Conservation (phyloP, 2,888 invertebrate genomes). For the Pheosia gnoma region DNA sequence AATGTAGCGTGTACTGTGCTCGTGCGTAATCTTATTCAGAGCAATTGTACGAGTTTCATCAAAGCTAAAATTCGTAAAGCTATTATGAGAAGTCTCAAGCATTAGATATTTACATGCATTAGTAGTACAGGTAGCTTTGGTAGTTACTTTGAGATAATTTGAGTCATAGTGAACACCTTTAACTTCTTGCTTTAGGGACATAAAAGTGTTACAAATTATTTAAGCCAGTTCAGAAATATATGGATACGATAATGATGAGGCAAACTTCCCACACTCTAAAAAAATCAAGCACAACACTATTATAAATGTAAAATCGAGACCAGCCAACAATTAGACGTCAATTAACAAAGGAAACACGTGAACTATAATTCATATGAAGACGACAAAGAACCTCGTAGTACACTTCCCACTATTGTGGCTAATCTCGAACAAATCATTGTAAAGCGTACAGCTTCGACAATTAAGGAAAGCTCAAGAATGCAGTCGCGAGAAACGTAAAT, state of each 20-base stretch:
- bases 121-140: background rate
- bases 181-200: background rate
- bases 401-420: background rate
- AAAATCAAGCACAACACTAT: background rate
- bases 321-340: background rate
- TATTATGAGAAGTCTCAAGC: background rate
- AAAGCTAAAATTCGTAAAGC: background rate
- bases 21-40: background rate
- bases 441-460: background rate
- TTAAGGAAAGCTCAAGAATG: conserved; percentile 6
- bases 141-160: background rate
- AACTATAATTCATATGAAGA: background rate
- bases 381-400: background rate
- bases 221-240: no score
- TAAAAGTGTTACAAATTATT: no score
- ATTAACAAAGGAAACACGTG: background rate
- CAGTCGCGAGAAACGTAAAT: conserved; percentile 1
- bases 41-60: background rate
- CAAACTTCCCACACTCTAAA: background rate
- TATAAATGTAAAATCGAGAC: background rate
- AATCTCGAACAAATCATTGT: conserved; percentile 6
- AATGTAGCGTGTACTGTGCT: background rate
- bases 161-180: background rate
- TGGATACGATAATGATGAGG: no score
- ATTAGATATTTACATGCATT: background rate